Percentiles rank a stretch among this genome's conserved stretches.
These are phyloP conservation scores for Ophiodon elongatus DNA, from an alignment of 2,113 vertebrate genomes.

Conservation along the genomic window DNA sequence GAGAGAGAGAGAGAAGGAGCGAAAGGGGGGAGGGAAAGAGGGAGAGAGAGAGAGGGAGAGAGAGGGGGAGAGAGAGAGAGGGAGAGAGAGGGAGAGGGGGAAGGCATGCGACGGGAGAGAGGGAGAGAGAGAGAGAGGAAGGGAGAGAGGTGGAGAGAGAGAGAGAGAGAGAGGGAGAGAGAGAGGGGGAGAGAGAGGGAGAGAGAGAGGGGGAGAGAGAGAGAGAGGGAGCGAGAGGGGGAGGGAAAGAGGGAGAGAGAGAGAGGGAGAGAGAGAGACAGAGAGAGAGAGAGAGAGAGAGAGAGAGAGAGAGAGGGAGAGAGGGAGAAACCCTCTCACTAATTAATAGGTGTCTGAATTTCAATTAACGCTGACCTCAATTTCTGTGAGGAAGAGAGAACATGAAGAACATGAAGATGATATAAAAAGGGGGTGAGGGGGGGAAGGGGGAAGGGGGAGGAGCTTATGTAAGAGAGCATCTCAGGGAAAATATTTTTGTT, in stretches of 20 bases:
- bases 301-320: background rate
- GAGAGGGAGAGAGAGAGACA: no score
- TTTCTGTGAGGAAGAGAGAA: slow-evolving; percentile 40
- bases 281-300: background rate
- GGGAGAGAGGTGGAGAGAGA: no score
- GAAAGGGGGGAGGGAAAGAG: background rate
- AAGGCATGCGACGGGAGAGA: background rate
- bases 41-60: background rate
- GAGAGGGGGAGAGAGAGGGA: background rate
- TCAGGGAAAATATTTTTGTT: slow-evolving; percentile 50
- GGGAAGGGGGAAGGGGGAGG: background rate
- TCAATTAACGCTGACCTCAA: slow-evolving; percentile 72
- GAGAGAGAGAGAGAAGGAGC: background rate
- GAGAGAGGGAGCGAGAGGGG: no score
- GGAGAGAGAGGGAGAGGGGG: no score
- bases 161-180: no score
- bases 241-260: no score
- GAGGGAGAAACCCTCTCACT: slow-evolving; percentile 40
- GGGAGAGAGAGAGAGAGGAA: background rate
- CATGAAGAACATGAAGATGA: slow-evolving; percentile 1
- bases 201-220: no score
- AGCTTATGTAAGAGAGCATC: slow-evolving; percentile 36
- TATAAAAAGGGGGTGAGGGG: no score
- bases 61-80: no score
- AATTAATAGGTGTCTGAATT: slow-evolving; percentile 77